Evolutionary conservation across 2,888 invertebrate species (phyloP).

Genomic region (Apamea sordens): DNA sequence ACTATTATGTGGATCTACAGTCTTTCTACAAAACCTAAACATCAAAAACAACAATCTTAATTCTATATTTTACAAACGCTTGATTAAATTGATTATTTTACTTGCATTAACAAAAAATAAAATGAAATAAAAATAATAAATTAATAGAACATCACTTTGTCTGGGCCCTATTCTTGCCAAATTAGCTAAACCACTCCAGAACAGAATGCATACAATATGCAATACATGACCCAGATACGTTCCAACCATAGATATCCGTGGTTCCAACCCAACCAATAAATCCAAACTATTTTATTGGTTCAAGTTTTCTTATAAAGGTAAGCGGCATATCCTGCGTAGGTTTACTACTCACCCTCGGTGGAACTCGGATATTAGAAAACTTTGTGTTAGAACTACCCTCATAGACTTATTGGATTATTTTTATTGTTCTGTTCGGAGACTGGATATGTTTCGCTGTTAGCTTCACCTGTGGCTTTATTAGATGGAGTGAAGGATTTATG

Average conservation of each 20-base stretch:
- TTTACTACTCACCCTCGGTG: slow-evolving; percentile 17
- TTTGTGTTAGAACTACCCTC: slow-evolving; percentile 42
- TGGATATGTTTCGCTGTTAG: slow-evolving; percentile 3
- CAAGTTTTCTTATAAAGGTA: slow-evolving; percentile 39
- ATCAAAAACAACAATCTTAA: too few relatives aligned
- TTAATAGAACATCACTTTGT: neutral
- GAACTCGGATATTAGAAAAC: slow-evolving; percentile 56
- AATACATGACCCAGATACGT: neutral
- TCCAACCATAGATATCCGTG: neutral
- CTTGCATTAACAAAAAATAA: too few relatives aligned
- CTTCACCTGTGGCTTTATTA: slow-evolving; percentile 34
- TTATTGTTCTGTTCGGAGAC: slow-evolving; percentile 44
- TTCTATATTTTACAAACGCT: too few relatives aligned
- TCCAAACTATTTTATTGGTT: slow-evolving; percentile 33
- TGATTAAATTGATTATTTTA: too few relatives aligned
- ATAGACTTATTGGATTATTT: slow-evolving; percentile 55
- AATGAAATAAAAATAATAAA: too few relatives aligned
- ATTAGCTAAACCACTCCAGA: neutral
- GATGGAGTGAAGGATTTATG: neutral
- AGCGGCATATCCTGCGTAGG: slow-evolving; percentile 8
- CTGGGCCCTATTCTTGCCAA: neutral
- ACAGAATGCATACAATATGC: neutral
- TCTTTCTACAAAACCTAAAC: too few relatives aligned
- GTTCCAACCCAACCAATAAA: slow-evolving; percentile 4
- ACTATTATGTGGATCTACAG: too few relatives aligned